These are phyloP conservation scores for Diglossa cyanea DNA, from an alignment of 2,797 vertebrate species.

Conservation along the genomic window DNA sequence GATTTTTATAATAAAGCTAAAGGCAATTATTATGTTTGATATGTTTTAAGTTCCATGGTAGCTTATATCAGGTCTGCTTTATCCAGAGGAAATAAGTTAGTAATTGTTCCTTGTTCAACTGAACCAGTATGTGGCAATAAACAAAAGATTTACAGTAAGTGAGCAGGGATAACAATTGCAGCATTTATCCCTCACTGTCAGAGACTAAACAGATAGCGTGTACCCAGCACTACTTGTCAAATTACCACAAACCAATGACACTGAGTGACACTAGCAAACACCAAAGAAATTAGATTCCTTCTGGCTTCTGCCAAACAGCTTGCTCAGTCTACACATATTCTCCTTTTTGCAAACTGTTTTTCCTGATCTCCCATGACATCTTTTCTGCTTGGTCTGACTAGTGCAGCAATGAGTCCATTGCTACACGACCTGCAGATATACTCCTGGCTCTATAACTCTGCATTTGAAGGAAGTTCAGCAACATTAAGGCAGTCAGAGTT, in stretches of 20 bases:
- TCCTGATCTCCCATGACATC: background rate
- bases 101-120: background rate
- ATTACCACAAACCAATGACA: background rate
- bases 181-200: background rate
- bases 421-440: background rate
- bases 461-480: background rate
- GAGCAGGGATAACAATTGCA: background rate
- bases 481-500: background rate
- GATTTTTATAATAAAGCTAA: background rate
- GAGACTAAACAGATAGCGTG: background rate
- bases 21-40: background rate
- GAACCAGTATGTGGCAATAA: background rate
- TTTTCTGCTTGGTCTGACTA: background rate
- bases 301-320: background rate
- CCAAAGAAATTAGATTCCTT: background rate
- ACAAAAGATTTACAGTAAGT: background rate
- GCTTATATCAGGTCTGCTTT: background rate
- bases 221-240: background rate
- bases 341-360: background rate
- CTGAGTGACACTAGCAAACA: background rate
- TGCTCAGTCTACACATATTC: background rate
- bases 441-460: background rate
- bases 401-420: background rate
- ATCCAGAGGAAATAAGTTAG: background rate
- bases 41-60: accelerated